A percentile compares a stretch with the other conserved stretches of the same genome.
Evolutionary conservation across 1,140 invertebrate genomes (phyloP).

Genomic region (Muscidifurax raptorellus): DNA sequence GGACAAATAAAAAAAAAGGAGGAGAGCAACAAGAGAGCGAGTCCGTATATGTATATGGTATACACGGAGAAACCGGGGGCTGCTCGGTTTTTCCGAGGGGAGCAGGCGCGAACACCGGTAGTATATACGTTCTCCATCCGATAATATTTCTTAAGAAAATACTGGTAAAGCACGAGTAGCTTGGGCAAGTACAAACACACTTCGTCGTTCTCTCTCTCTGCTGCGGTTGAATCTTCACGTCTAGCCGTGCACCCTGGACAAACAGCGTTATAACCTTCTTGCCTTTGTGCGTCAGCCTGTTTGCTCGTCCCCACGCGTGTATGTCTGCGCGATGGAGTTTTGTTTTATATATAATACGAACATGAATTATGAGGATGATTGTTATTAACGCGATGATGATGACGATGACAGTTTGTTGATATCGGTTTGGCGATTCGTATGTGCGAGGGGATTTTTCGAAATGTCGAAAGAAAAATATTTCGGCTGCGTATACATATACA

Average conservation of each 20-base stretch:
- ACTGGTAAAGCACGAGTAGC: constrained; percentile 13
- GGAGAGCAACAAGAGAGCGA: neutral
- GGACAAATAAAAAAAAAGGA: too few relatives aligned
- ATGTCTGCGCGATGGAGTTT: neutral
- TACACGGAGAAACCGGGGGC: neutral
- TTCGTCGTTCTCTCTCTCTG: neutral
- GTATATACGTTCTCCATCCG: neutral
- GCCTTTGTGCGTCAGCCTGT: neutral
- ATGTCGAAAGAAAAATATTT: too few relatives aligned
- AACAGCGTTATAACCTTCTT: neutral
- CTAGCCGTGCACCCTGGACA: neutral
- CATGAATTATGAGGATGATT: neutral
- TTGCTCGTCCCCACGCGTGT: neutral
- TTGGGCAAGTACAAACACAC: constrained; percentile 9
- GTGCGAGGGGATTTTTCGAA: too few relatives aligned
- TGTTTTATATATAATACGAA: neutral
- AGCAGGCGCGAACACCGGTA: neutral
- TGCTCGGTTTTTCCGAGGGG: neutral
- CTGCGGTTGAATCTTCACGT: constrained; percentile 17
- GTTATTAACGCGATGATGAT: too few relatives aligned
- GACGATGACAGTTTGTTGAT: too few relatives aligned
- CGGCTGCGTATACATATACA: too few relatives aligned
- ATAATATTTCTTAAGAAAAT: constrained; percentile 48
- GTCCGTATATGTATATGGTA: too few relatives aligned
- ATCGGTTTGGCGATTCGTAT: too few relatives aligned